Evolutionary conservation across 2,797 vertebrate species (phyloP).

Genomic region (Tenualosa thibaudeaui): DNA sequence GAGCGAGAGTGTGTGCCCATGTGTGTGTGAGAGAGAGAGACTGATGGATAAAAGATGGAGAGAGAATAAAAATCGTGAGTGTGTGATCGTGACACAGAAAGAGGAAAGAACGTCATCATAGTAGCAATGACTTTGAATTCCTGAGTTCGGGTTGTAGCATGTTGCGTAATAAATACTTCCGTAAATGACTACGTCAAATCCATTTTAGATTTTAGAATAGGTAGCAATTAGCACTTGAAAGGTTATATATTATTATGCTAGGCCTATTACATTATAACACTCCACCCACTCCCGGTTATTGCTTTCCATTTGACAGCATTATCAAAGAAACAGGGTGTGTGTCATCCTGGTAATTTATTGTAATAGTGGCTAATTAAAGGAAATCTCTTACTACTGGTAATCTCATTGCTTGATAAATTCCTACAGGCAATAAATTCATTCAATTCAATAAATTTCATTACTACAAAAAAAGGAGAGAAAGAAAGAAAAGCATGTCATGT

Average conservation of each 20-base stretch:
- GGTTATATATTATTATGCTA: not conserved
- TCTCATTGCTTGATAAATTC: not conserved
- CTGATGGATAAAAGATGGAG: slow-evolving; percentile 7
- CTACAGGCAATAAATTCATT: not conserved
- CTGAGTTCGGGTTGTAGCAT: not conserved
- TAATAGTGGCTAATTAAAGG: not conserved
- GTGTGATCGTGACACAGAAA: not conserved
- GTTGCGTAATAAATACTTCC: not conserved
- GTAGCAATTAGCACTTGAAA: not conserved
- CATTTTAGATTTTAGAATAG: not conserved
- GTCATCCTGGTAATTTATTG: not conserved
- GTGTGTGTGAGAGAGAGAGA: slow-evolving; percentile 31
- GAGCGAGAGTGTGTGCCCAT: slow-evolving; percentile 45
- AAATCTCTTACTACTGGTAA: not conserved
- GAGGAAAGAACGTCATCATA: not conserved
- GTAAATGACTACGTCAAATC: not conserved
- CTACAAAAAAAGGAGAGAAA: not conserved
- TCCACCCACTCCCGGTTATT: too few relatives aligned
- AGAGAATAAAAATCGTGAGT: not conserved
- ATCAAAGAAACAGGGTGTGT: not conserved
- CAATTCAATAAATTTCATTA: not conserved
- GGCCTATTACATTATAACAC: too few relatives aligned
- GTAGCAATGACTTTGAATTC: not conserved
- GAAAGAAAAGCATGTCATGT: too few relatives aligned
- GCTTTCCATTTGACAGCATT: not conserved